Conservation (phyloP, 2,888 invertebrate species). For the Elegia similella region DNA sequence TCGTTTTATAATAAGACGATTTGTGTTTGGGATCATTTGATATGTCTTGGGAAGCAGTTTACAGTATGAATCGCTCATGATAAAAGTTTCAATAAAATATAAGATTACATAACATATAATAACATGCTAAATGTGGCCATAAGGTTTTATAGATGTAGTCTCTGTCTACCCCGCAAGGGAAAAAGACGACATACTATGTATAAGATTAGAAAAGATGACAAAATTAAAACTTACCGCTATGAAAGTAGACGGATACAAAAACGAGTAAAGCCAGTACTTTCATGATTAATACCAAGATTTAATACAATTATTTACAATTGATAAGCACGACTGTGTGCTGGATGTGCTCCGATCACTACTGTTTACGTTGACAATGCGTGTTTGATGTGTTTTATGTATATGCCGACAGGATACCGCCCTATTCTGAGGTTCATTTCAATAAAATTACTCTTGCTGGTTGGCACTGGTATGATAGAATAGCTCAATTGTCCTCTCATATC, state of each 20-base stretch:
- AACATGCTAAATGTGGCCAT: no score
- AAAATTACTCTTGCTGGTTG: neutral
- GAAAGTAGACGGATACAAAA: neutral
- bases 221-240: neutral
- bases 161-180: no score
- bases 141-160: no score
- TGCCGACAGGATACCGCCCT: constrained; percentile 6
- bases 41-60: no score
- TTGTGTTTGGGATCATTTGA: no score
- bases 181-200: no score
- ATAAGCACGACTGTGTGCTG: neutral
- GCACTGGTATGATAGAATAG: no score
- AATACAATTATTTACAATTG: neutral
- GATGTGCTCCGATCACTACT: neutral
- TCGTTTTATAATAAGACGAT: no score
- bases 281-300: neutral
- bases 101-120: no score
- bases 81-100: no score
- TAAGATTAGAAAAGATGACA: neutral
- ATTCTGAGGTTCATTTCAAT: constrained; percentile 11
- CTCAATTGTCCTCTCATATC: no score
- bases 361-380: constrained; percentile 3
- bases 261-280: neutral
- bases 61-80: no score
- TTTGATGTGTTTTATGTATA: constrained; percentile 3